Evolutionary conservation across 2,797 vertebrate species (phyloP).

Genomic region (Buceros bicornis): DNA sequence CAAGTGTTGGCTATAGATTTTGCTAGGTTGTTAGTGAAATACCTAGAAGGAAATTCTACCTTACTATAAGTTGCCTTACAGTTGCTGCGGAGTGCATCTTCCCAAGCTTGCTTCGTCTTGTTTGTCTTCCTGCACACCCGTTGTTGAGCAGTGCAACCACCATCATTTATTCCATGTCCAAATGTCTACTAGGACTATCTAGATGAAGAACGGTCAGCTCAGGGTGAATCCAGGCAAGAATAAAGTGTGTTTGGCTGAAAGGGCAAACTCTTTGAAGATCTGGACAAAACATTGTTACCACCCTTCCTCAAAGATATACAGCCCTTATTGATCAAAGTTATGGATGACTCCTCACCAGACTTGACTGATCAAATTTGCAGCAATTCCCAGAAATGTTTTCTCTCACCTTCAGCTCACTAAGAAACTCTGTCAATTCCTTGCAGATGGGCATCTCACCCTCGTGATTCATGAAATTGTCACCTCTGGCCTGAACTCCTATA

Average conservation of each 20-base stretch:
- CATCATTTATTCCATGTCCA: background rate
- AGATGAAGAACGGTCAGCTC: background rate
- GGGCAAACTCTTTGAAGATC: background rate
- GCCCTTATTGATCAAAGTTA: background rate
- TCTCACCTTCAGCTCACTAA: background rate
- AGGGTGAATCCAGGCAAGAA: background rate
- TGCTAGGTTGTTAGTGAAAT: background rate
- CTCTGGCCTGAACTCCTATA: background rate
- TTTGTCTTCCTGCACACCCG: background rate
- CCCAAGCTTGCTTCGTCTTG: background rate
- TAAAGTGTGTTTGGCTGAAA: background rate
- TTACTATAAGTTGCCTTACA: background rate
- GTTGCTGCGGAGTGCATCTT: background rate
- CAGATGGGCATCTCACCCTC: background rate
- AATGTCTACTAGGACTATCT: background rate
- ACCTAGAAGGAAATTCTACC: background rate
- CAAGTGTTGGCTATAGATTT: background rate
- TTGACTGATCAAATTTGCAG: background rate
- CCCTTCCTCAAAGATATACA: background rate
- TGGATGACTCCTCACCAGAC: background rate
- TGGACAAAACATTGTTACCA: constrained; percentile 1
- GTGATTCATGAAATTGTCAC: constrained; percentile 5
- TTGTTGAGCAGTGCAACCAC: background rate
- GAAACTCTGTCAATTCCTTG: background rate
- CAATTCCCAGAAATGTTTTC: background rate